These are phyloP conservation scores for Porites rus DNA, from an alignment of 92 coral and sea anemone genomes.

Conservation along the genomic window DNA sequence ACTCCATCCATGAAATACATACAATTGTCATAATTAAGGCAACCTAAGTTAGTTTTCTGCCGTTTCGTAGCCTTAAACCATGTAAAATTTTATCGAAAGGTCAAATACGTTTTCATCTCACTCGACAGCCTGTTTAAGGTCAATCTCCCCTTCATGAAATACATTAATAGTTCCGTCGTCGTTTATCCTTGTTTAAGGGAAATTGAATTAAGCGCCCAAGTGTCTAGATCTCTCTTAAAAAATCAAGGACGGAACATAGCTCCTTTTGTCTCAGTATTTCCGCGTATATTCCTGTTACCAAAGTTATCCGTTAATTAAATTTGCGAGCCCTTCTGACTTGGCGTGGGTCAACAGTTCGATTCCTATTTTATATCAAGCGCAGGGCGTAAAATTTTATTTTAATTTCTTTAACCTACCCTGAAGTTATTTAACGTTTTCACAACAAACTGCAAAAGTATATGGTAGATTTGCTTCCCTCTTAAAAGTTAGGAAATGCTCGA, in stretches of 20 bases:
- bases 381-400: not conserved
- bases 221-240: not conserved
- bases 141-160: not conserved
- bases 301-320: not conserved
- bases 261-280: not conserved
- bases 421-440: too few species aligned
- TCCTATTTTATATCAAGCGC: not conserved
- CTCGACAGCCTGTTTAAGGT: not conserved
- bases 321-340: not conserved
- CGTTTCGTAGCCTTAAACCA: not conserved
- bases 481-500: not conserved
- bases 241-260: not conserved
- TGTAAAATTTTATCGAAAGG: too few species aligned
- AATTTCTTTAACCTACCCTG: too few species aligned
- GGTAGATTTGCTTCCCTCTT: not conserved
- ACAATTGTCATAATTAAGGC: too few species aligned
- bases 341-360: not conserved
- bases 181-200: not conserved
- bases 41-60: too few species aligned
- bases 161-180: not conserved
- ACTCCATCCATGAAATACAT: too few species aligned
- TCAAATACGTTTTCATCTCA: too few species aligned
- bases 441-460: too few species aligned
- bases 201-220: not conserved
- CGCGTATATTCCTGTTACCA: not conserved